Evolutionary conservation across 1,140 invertebrate species (phyloP).

Genomic region (Helicoverpa zea): DNA sequence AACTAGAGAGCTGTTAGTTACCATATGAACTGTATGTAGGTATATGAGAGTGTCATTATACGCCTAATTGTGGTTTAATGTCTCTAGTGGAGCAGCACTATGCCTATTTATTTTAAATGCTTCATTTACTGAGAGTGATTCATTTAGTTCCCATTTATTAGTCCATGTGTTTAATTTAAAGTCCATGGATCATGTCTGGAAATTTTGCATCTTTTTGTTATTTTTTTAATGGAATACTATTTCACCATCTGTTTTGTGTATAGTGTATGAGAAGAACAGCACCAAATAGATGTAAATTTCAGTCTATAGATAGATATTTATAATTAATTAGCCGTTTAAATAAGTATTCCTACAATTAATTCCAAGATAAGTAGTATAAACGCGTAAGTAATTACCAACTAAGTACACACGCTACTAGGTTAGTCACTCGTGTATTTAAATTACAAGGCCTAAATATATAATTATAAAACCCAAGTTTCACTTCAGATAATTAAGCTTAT

Average conservation of each 20-base stretch:
- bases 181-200: too few relatives aligned
- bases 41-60: slow-evolving; percentile 4
- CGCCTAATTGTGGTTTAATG: slow-evolving; percentile 22
- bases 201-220: too few relatives aligned
- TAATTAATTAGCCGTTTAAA: too few relatives aligned
- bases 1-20: not conserved
- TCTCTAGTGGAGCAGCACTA: not conserved
- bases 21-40: not conserved
- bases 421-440: too few relatives aligned
- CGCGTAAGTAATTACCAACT: too few relatives aligned
- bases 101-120: slow-evolving; percentile 6
- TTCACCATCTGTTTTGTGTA: not conserved
- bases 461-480: not conserved
- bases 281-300: too few relatives aligned
- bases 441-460: not conserved
- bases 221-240: too few relatives aligned
- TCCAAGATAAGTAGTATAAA: not conserved
- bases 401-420: too few relatives aligned
- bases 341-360: not conserved
- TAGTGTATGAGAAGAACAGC: too few relatives aligned
- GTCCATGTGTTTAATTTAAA: too few relatives aligned
- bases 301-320: not conserved
- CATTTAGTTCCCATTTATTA: too few relatives aligned
- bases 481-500: slow-evolving; percentile 18
- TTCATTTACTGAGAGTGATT: not conserved